These are phyloP conservation scores for Ciconia nigra DNA, from an alignment of 2,797 vertebrate species.

Conservation along the genomic window DNA sequence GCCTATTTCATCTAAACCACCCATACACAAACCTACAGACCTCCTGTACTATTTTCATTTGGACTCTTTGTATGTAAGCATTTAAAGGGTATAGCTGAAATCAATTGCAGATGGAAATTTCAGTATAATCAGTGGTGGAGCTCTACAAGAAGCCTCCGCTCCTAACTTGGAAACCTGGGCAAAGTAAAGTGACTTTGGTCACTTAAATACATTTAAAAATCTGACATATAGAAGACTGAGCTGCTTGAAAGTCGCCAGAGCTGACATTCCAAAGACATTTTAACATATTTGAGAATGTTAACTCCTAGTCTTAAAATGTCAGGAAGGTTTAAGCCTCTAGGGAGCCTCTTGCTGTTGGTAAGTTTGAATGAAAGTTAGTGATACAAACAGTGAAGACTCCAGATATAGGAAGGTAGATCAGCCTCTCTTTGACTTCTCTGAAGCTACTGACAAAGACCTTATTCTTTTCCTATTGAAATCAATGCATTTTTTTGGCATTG, in stretches of 20 bases:
- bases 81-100: background rate
- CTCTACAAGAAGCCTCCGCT: background rate
- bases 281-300: background rate
- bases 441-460: background rate
- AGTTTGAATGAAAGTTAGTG: background rate
- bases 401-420: background rate
- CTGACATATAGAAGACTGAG: background rate
- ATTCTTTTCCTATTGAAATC: background rate
- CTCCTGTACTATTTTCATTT: background rate
- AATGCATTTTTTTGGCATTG: background rate
- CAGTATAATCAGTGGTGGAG: background rate
- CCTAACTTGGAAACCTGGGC: background rate
- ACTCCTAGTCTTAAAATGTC: background rate
- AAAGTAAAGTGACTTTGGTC: background rate
- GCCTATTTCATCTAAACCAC: background rate
- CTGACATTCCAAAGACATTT: background rate
- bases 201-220: background rate
- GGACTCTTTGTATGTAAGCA: background rate
- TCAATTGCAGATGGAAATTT: background rate
- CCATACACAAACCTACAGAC: background rate
- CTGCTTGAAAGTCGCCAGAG: background rate
- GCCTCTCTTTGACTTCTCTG: background rate
- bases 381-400: background rate
- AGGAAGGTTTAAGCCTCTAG: background rate
- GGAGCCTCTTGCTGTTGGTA: background rate